Percentiles rank a stretch among this genome's conserved stretches.
Evolutionary conservation across 2,888 invertebrate species (phyloP).

Genomic region (Drosophila incognita): DNA sequence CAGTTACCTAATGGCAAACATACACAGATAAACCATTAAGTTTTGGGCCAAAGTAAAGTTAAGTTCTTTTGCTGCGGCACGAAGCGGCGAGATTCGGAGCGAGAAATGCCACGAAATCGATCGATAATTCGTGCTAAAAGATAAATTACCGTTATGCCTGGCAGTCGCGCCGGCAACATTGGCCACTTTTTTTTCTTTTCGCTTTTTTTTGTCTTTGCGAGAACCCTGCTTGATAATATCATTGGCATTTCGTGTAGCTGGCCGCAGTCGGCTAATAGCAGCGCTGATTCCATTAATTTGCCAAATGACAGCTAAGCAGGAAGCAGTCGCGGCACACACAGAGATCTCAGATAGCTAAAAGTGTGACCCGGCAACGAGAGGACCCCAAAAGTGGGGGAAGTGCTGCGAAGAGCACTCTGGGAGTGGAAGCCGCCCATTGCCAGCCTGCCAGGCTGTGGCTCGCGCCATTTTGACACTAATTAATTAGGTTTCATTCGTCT

Average conservation of each 20-base stretch:
- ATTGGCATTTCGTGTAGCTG: conserved; percentile 36
- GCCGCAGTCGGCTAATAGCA: conserved; percentile 77
- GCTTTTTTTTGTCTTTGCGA: conserved; percentile 2
- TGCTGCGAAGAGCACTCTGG: conserved; percentile 9
- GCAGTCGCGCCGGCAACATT: conserved; percentile 35
- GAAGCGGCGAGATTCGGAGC: conserved; percentile 15
- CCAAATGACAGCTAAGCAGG: conserved; percentile 70
- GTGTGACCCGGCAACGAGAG: conserved; percentile 25
- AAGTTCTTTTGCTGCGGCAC: conserved; percentile 50
- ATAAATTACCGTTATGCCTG: conserved; percentile 76
- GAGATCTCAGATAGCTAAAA: conserved; percentile 15
- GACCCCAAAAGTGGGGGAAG: neutral
- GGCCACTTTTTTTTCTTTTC: conserved; percentile 29
- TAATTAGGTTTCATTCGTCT: conserved; percentile 69
- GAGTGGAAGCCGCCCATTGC: conserved; percentile 1
- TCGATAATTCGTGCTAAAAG: conserved; percentile 80
- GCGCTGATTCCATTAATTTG: conserved; percentile 79
- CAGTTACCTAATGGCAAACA: conserved; percentile 82
- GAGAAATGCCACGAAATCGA: conserved; percentile 68
- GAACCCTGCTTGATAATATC: conserved; percentile 46
- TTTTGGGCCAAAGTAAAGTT: conserved; percentile 58
- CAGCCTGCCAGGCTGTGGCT: conserved; percentile 23
- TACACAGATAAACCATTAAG: conserved; percentile 80
- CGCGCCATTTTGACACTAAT: conserved; percentile 75
- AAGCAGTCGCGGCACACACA: conserved; percentile 22